These are phyloP conservation scores for Brassicogethes aeneus DNA, from an alignment of 2,888 invertebrate genomes.

Conservation along the genomic window DNA sequence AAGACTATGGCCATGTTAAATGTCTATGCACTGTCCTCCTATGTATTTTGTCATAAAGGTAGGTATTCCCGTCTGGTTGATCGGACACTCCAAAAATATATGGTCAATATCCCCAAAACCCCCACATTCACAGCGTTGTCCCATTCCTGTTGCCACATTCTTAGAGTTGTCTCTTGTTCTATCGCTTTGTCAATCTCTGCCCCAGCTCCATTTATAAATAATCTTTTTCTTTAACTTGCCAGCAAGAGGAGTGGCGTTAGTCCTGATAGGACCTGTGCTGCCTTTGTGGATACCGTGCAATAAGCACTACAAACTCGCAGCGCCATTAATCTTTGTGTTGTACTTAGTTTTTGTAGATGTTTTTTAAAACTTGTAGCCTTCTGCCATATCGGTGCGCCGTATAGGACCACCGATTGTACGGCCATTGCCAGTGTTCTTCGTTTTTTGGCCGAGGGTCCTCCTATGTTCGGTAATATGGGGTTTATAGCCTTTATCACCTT, in stretches of 20 bases:
- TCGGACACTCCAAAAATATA: too few relatives aligned
- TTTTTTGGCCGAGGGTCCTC: neutral
- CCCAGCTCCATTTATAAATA: neutral
- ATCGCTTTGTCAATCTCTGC: too few relatives aligned
- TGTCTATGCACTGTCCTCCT: too few relatives aligned
- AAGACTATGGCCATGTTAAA: too few relatives aligned
- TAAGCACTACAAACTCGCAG: too few relatives aligned
- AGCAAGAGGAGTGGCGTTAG: neutral
- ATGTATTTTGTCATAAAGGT: too few relatives aligned
- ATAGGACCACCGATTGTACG: neutral
- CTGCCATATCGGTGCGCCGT: neutral
- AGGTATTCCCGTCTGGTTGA: too few relatives aligned
- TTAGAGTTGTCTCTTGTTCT: neutral
- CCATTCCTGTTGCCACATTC: neutral
- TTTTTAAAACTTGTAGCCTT: neutral
- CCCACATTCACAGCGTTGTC: neutral
- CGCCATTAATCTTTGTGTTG: neutral
- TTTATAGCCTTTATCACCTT: too few relatives aligned
- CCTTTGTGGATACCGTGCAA: neutral
- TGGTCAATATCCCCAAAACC: too few relatives aligned
- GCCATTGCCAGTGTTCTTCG: neutral
- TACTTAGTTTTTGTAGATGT: neutral
- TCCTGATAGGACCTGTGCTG: neutral
- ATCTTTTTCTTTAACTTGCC: neutral
- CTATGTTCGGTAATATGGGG: conserved; percentile 1